phyloP scores from a whole-genome alignment of 2,888 invertebrate species.

The Invenusta paracnida region DNA sequence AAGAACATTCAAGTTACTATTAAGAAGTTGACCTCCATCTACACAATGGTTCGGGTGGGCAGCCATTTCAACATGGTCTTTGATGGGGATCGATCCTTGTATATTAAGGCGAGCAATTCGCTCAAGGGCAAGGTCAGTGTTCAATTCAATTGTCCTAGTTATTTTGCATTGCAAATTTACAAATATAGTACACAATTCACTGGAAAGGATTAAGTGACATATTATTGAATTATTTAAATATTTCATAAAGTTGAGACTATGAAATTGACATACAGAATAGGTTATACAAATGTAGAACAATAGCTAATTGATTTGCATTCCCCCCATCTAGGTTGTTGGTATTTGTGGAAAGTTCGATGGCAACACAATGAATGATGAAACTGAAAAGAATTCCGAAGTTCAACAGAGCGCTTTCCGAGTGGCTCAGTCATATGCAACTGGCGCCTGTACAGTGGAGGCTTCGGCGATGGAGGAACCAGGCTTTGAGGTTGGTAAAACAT shows the following conservation, averaged over 20 bases:
- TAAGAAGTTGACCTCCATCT: conserved; percentile 29
- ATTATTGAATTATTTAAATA: no score
- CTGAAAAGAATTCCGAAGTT: conserved; percentile 34
- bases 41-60: conserved; percentile 30
- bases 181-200: background rate
- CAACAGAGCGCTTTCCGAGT: conserved; percentile 30
- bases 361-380: conserved; percentile 39
- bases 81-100: conserved; percentile 37
- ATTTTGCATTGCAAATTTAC: no score
- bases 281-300: no score
- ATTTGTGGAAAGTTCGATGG: conserved; percentile 44
- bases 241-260: no score
- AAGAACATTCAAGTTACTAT: background rate
- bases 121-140: conserved; percentile 38
- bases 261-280: no score
- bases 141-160: no score
- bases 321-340: conserved; percentile 40
- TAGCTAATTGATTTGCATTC: no score
- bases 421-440: conserved; percentile 34
- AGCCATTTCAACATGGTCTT: conserved; percentile 39
- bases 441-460: conserved; percentile 22
- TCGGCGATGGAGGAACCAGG: background rate
- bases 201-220: no score
- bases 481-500: background rate
- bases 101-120: conserved; percentile 31